Evolutionary conservation across 2,797 vertebrate species (phyloP).

Genomic region (Bradypus variegatus): DNA sequence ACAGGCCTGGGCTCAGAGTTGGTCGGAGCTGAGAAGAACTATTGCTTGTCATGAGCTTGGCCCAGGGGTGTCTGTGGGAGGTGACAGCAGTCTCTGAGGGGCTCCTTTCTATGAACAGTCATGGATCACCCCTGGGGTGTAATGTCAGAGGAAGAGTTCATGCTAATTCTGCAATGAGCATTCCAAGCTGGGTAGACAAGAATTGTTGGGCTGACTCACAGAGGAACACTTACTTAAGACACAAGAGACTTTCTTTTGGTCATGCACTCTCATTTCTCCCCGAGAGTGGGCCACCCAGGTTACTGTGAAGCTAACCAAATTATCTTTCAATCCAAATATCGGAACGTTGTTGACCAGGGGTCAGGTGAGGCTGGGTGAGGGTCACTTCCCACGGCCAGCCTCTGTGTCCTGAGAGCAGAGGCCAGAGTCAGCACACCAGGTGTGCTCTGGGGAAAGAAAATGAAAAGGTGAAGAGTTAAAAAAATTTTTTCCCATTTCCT

Average conservation of each 20-base stretch:
- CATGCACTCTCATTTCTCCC: neutral
- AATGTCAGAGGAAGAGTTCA: neutral
- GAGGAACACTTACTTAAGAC: neutral
- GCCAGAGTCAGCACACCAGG: neutral
- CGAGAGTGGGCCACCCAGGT: neutral
- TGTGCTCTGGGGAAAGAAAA: neutral
- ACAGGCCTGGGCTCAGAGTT: neutral
- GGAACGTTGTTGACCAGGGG: neutral
- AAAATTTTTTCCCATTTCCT: neutral
- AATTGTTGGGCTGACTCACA: neutral
- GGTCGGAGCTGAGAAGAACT: neutral
- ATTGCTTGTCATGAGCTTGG: neutral
- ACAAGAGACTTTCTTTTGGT: neutral
- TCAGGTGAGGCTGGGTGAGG: neutral
- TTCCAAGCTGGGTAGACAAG: no score
- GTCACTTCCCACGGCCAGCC: neutral
- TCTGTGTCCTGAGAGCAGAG: neutral
- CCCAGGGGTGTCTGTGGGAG: neutral
- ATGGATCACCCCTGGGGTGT: no score
- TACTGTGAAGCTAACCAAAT: neutral
- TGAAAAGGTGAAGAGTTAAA: neutral
- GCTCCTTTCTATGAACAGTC: neutral
- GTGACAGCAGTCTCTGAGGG: neutral
- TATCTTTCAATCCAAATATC: neutral
- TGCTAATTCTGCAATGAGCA: neutral